Conservation (phyloP, 1,140 invertebrate species). For the Vanessa atalanta region DNA sequence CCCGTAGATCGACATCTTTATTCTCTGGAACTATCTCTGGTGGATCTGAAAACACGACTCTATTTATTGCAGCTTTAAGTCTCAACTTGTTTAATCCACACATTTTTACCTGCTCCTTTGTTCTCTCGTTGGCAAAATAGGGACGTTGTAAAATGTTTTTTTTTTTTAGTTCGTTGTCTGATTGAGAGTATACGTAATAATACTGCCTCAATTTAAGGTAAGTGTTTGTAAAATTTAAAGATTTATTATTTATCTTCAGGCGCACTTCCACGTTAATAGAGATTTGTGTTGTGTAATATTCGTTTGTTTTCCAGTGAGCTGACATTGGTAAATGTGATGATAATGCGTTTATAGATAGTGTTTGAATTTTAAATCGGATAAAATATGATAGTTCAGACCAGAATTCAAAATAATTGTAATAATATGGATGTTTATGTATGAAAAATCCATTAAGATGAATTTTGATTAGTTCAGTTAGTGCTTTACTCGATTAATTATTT, state of each 20-base stretch:
- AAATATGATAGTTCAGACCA: too few species aligned
- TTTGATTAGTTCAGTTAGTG: too few species aligned
- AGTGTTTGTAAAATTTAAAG: not conserved
- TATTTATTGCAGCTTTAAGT: slow-evolving; percentile 59
- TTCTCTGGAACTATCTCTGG: slow-evolving; percentile 61
- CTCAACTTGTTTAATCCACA: slow-evolving; percentile 19
- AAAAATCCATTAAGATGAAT: too few species aligned
- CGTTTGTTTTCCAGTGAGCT: slow-evolving; percentile 1
- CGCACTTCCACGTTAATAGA: not conserved
- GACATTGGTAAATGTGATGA: slow-evolving; percentile 1
- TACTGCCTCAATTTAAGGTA: not conserved
- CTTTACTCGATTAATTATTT: too few species aligned
- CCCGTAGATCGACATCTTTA: slow-evolving; percentile 84
- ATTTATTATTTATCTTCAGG: not conserved
- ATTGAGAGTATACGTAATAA: too few species aligned
- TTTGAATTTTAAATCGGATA: not conserved
- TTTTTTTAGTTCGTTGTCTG: not conserved
- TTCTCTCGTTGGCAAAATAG: not conserved
- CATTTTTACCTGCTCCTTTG: slow-evolving; percentile 32
- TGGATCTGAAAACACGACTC: slow-evolving; percentile 67
- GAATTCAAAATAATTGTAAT: too few species aligned
- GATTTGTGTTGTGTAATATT: not conserved
- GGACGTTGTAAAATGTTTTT: not conserved
- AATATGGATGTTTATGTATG: too few species aligned
- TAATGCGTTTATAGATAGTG: not conserved